Evolutionary conservation across 2,113 vertebrate species (phyloP).

Genomic region (Brachypodius melanocephalos): DNA sequence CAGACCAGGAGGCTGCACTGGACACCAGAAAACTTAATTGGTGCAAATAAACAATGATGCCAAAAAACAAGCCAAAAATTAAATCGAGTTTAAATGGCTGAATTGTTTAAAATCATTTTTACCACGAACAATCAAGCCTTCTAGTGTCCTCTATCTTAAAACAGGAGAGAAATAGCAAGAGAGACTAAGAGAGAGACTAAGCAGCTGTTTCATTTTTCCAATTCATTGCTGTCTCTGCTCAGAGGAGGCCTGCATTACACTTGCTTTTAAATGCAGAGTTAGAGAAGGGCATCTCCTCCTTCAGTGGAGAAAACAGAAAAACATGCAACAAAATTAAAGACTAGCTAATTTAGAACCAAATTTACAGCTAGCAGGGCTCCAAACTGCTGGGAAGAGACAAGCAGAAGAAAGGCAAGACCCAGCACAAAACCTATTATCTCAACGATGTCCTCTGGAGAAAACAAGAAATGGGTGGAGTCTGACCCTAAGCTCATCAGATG

Average conservation of each 20-base stretch:
- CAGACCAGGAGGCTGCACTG: neutral
- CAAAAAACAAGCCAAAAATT: neutral
- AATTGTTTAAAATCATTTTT: neutral
- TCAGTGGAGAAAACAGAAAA: neutral
- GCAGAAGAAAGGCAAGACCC: neutral
- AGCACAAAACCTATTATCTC: neutral
- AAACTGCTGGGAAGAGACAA: neutral
- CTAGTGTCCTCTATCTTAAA: neutral
- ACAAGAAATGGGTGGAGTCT: neutral
- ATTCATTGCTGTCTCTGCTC: neutral
- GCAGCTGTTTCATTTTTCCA: neutral
- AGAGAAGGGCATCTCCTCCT: neutral
- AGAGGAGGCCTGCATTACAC: neutral
- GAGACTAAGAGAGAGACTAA: neutral
- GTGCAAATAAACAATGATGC: accelerated
- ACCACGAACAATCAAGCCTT: neutral
- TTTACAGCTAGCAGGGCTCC: neutral
- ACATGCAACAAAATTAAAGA: neutral
- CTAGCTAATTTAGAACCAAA: neutral
- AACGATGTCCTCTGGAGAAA: neutral
- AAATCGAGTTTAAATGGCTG: neutral
- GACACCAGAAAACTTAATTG: neutral
- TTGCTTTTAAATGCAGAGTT: neutral
- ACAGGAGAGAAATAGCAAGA: neutral
- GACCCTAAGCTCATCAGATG: neutral